Percentiles rank a stretch among this genome's conserved stretches.
Conservation (phyloP, 1,140 invertebrate species). For the Lepidotrigona ventralis region DNA sequence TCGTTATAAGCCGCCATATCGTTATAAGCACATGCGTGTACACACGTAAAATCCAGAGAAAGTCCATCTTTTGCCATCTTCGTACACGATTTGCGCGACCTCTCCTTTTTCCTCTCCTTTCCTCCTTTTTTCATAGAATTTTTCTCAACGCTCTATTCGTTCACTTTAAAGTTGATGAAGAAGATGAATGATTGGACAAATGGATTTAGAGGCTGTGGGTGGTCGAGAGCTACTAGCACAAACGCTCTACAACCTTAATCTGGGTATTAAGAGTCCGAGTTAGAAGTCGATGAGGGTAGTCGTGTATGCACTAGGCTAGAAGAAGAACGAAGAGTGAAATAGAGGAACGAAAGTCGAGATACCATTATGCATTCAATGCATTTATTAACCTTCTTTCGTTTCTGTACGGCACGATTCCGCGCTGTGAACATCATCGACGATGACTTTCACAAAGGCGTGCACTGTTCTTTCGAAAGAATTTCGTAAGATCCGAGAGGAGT, state of each 20-base stretch:
- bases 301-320: too few relatives aligned
- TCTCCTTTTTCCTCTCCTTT: neutral
- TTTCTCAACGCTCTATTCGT: slow-evolving; percentile 37
- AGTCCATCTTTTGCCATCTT: neutral
- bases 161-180: slow-evolving; percentile 21
- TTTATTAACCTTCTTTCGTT: slow-evolving; percentile 20
- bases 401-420: neutral
- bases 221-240: slow-evolving; percentile 36
- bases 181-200: slow-evolving; percentile 35
- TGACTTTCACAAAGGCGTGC: slow-evolving; percentile 35
- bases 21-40: slow-evolving; percentile 19
- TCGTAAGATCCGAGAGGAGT: slow-evolving; percentile 5
- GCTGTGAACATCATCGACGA: slow-evolving; percentile 8
- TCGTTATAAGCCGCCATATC: slow-evolving; percentile 46
- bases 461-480: slow-evolving; percentile 21
- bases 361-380: slow-evolving; percentile 5
- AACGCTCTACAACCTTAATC: slow-evolving; percentile 44
- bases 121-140: neutral
- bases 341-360: neutral
- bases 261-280: slow-evolving; percentile 43
- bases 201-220: slow-evolving; percentile 41
- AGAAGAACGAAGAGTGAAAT: neutral
- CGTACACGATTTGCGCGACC: neutral
- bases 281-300: slow-evolving; percentile 2
- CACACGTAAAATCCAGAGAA: neutral